phyloP scores from a whole-genome alignment of 2,888 invertebrate genomes.

The Athrips mouffetella region DNA sequence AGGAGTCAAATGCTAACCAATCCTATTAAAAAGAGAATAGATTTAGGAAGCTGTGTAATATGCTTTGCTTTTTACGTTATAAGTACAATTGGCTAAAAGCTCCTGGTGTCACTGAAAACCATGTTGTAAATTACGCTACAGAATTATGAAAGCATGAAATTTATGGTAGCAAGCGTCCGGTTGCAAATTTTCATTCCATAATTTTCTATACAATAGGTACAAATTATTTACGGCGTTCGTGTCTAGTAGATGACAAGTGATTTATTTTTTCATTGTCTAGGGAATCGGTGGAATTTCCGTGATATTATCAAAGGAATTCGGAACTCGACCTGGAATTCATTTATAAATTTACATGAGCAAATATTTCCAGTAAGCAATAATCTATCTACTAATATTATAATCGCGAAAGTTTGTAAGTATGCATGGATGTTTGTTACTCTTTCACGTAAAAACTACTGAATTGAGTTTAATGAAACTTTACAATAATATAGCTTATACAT shows the following conservation, averaged over 20 bases:
- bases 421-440: too few species aligned
- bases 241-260: conserved; percentile 27
- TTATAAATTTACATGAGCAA: background rate
- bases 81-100: conserved; percentile 53
- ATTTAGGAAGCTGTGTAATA: too few species aligned
- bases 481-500: too few species aligned
- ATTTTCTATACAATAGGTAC: conserved; percentile 58
- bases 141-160: conserved; percentile 70
- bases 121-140: conserved; percentile 61
- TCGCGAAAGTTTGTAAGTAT: too few species aligned
- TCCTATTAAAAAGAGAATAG: too few species aligned
- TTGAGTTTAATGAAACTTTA: too few species aligned
- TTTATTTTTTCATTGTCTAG: conserved; percentile 13
- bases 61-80: background rate
- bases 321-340: background rate
- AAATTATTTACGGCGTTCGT: conserved; percentile 44
- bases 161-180: conserved; percentile 65
- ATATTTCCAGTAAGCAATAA: background rate
- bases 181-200: conserved; percentile 65
- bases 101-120: conserved; percentile 49
- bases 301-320: background rate
- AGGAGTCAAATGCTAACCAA: too few species aligned
- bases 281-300: background rate
- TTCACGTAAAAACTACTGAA: too few species aligned
- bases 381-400: too few species aligned